phyloP scores from a whole-genome alignment of 1,140 invertebrate species.

The Caerostris darwini region DNA sequence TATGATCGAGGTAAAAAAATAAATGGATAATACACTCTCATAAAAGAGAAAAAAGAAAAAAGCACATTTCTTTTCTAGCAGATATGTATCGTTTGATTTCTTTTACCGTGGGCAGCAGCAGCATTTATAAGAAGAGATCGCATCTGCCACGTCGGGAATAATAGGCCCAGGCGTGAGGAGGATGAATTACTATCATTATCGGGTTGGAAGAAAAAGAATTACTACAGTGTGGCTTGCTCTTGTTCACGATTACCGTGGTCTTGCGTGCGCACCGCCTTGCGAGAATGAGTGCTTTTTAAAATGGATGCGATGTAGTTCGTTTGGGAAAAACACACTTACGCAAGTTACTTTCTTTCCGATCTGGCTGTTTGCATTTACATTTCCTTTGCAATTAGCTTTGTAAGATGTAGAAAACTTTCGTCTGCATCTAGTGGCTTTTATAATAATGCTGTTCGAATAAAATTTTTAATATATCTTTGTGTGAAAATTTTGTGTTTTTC shows the following conservation, averaged over 20 bases:
- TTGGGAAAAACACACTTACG: neutral
- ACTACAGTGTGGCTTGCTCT: neutral
- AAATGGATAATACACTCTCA: neutral
- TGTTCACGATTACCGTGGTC: neutral
- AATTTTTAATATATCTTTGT: too few relatives aligned
- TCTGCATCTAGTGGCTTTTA: too few relatives aligned
- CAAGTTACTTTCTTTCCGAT: neutral
- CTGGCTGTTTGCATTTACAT: neutral
- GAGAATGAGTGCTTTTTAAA: neutral
- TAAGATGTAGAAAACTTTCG: too few relatives aligned
- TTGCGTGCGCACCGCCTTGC: neutral
- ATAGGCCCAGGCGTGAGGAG: conserved; percentile 5
- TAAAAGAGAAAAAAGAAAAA: neutral
- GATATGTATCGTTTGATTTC: conserved; percentile 15
- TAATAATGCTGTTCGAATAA: too few relatives aligned
- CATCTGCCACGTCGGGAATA: neutral
- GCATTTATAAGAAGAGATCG: conserved; percentile 3
- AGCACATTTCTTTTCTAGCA: neutral
- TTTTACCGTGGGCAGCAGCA: neutral
- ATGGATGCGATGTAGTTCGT: neutral
- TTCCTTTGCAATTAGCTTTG: neutral
- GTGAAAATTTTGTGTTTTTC: too few relatives aligned
- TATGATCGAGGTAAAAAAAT: neutral
- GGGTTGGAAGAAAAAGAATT: neutral
- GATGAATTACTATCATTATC: conserved; percentile 27